These are phyloP conservation scores for Brachypalpus laphriformis DNA, from an alignment of 2,888 invertebrate genomes.

Conservation along the genomic window DNA sequence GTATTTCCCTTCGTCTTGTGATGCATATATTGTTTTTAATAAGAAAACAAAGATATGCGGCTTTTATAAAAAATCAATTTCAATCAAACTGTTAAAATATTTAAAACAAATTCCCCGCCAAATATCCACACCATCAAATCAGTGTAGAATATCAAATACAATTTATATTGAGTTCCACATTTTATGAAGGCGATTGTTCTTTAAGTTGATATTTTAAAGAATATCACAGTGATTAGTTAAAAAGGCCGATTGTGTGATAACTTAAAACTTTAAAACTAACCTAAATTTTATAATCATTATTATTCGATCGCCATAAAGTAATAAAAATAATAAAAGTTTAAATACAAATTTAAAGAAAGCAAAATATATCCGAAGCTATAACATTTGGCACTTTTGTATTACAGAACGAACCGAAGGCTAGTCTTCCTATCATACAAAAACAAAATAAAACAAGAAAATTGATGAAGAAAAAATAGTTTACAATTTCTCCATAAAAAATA, in stretches of 20 bases:
- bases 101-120: background rate
- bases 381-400: conserved; percentile 55
- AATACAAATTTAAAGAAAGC: background rate
- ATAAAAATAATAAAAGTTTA: background rate
- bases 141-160: background rate
- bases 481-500: background rate
- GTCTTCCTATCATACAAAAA: conserved; percentile 28
- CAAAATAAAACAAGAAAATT: background rate
- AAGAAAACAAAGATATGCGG: too few species aligned
- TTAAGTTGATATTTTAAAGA: conserved; percentile 42
- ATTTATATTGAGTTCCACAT: background rate
- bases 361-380: conserved; percentile 4
- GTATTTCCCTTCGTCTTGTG: background rate
- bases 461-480: background rate
- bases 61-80: too few species aligned
- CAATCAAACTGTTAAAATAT: too few species aligned
- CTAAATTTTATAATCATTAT: conserved; percentile 25
- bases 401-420: conserved; percentile 43
- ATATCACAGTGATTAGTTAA: conserved; percentile 43
- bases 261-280: conserved; percentile 18
- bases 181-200: background rate
- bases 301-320: conserved; percentile 9
- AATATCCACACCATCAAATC: background rate
- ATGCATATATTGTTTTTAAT: too few species aligned
- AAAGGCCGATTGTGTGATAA: conserved; percentile 23